These are phyloP conservation scores for Dendrolimus kikuchii DNA, from an alignment of 1,140 invertebrate species.

Conservation along the genomic window DNA sequence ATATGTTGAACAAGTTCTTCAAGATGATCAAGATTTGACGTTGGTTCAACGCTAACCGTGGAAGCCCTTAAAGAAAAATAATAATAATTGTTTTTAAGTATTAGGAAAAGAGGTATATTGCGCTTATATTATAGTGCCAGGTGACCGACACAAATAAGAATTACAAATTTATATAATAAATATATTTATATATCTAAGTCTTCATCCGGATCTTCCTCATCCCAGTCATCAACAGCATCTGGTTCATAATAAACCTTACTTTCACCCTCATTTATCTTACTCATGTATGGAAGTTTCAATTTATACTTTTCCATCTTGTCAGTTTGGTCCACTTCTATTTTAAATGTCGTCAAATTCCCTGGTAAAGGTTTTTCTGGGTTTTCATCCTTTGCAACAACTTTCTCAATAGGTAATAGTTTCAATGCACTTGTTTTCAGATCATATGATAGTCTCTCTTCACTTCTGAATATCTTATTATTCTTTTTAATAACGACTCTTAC, in stretches of 20 bases:
- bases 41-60: too few species aligned
- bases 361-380: conserved; percentile 47
- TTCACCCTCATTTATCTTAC: conserved; percentile 59
- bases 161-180: neutral
- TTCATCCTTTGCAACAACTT: conserved; percentile 45
- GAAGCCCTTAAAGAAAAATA: too few species aligned
- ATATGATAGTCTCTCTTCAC: conserved; percentile 62
- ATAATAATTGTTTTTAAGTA: too few species aligned
- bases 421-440: conserved; percentile 36
- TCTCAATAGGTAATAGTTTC: conserved; percentile 48
- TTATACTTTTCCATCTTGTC: conserved; percentile 71
- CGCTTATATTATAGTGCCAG: too few species aligned
- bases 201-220: conserved; percentile 78
- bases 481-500: conserved; percentile 58
- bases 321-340: conserved; percentile 72
- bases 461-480: conserved; percentile 64
- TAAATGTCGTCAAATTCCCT: conserved; percentile 72
- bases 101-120: too few species aligned
- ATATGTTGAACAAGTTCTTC: too few species aligned
- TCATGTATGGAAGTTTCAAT: conserved; percentile 73
- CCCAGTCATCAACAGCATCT: conserved; percentile 75
- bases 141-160: neutral
- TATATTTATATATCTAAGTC: conserved; percentile 73
- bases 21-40: too few species aligned
- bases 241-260: conserved; percentile 73